Evolutionary conservation across 2,113 vertebrate species (phyloP), one percentile per base, ranked within the genome.

Genomic region (Oreochromis niloticus): DNA sequence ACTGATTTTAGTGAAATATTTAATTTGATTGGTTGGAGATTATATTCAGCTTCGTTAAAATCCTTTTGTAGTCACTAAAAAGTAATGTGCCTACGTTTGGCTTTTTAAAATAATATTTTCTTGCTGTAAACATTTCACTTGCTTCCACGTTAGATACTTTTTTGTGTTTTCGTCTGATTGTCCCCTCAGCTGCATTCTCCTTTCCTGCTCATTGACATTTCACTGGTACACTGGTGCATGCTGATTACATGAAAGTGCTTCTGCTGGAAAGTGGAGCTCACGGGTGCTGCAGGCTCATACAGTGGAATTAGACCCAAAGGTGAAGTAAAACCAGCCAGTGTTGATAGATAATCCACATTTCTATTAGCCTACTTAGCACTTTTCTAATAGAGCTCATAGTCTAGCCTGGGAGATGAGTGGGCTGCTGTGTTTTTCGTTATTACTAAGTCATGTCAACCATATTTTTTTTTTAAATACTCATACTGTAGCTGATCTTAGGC

Each of bases 321-420:
- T 93, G 88, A 94, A 88, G 88, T 85, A 61, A 91, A 89, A 91
- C 14, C 90, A 86, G 90, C 87, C 85, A 85, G 87, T 75, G 88
- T 81, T 90, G 91, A 84, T 89, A 82, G 93, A 94, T 93, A 93
- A 93, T 91, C 92, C 90, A 91, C 86, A 89, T 94, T 92, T 93
- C 94, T 88, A 95, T 95, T 92, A 93, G 87, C 89, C 91, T 93
- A 90, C 92, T 94, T 94, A 93, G 92, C 89, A 89, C 87, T 91
- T 92, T 91, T 89, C 87, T 91, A 93, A 93, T 79, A 87, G 83
- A 86, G 82, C 92, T 93, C 89, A 82, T 78, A 83, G 91, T 90
- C 78, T 90, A 81, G 88, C 86, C 87, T 78, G 39, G 75, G 91
- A 94, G 86, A 93, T 88, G 90, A 92, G 91, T 88, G 90, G 68